Evolutionary conservation across 1,140 invertebrate genomes (phyloP), one percentile per base, ranked within the genome.

Genomic region (Thrips palmi): DNA sequence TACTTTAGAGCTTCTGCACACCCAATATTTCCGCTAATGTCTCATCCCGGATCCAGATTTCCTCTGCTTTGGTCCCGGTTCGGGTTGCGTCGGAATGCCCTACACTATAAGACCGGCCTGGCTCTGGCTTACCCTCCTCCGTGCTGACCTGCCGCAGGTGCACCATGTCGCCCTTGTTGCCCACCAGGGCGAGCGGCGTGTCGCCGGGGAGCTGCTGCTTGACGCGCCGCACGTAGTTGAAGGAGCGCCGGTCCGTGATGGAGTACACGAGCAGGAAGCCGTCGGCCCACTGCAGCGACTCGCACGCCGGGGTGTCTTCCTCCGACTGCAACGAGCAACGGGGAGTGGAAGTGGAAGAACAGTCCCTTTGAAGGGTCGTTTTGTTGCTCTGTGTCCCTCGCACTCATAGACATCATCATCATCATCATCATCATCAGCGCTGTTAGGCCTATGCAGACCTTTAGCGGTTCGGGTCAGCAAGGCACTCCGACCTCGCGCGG

Each of bases 111-210:
- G 12, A 27, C 7, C 7, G 12, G 12, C 12, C 12, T 12, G 12
- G 12, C 12, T 27, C 12, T 7, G 12, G 39, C 46, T 43, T 44
- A 56, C 64, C 82, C 59, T 93, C 87, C 46, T 86, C 81, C 5
- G 68, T 67, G 47, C 74, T 81, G 37, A 93, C 84, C 68, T 91
- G 82, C 47, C 88, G 62, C 33, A 91, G 61, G 57, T 91, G 85
- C 21, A 89, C 77, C 73, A 93, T 83, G 51, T 93, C 88, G 5
- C 72, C 79, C 62, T 93, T 92, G 52, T 92, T 92, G 12, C 77
- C 88, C 12, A 87, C 76, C 2, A 89, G 60, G 4, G 76, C 70
- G 4, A 86, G 65, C 2, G 84, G 81, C 43, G 70, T 74, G 44
- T 75, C 70, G 32, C 71, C 68, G n/a, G 73, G 48, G 54, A 79